phyloP scores from a whole-genome alignment of 2,888 invertebrate species.

The Quadroppia sp. region DNA sequence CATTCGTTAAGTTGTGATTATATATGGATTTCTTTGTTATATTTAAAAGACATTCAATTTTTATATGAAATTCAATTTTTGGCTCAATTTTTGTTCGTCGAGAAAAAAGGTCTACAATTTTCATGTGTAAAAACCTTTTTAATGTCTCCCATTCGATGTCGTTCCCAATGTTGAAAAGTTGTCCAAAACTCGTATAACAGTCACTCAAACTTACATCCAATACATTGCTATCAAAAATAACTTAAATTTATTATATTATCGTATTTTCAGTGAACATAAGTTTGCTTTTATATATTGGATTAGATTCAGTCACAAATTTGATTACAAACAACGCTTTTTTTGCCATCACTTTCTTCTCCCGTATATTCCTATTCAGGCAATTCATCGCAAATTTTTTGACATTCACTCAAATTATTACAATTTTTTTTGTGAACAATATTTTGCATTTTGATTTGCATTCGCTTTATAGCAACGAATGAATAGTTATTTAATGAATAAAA shows the following conservation, averaged over 20 bases:
- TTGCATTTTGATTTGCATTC: neutral
- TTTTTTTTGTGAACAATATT: neutral
- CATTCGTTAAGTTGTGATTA: neutral
- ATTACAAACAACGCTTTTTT: neutral
- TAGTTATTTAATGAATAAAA: too few relatives aligned
- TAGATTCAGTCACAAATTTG: neutral
- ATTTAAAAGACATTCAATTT: too few relatives aligned
- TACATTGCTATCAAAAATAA: conserved; percentile 1
- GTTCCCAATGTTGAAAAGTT: neutral
- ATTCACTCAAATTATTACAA: neutral
- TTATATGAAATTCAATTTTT: neutral
- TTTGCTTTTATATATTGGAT: conserved; percentile 13
- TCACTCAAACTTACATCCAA: neutral
- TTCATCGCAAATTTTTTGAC: neutral
- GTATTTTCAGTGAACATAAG: neutral
- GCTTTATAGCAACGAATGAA: neutral
- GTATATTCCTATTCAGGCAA: neutral
- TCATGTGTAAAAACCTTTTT: neutral
- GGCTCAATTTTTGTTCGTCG: neutral
- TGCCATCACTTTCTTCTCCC: neutral
- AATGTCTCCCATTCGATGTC: neutral
- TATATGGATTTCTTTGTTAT: too few relatives aligned
- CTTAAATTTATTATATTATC: conserved; percentile 16
- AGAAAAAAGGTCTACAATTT: neutral
- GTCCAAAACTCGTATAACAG: neutral